Percentiles rank a stretch among this genome's conserved stretches.
Conservation (phyloP, 2,113 vertebrate genomes). For the Eulemur macaco region DNA sequence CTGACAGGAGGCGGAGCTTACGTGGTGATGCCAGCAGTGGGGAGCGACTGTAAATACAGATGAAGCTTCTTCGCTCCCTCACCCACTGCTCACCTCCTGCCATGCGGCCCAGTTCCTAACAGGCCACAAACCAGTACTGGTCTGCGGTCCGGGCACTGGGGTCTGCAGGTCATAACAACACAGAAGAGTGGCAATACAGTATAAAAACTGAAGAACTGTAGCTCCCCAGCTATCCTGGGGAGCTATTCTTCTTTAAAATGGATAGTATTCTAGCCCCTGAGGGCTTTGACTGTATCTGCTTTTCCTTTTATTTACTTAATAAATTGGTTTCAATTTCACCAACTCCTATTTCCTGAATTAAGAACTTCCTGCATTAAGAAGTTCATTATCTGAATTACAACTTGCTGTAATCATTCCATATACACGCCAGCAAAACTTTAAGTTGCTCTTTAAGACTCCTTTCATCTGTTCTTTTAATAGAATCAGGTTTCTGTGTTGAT, state of each 20-base stretch:
- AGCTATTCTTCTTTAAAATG: not conserved
- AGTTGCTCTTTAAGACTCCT: not conserved
- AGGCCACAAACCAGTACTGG: too few relatives aligned
- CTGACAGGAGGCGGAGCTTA: too few relatives aligned
- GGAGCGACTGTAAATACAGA: too few relatives aligned
- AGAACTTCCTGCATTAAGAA: constrained; percentile 14
- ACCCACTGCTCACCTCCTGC: too few relatives aligned
- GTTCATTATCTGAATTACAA: constrained; percentile 11
- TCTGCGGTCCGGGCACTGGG: too few relatives aligned
- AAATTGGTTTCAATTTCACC: constrained; percentile 15
- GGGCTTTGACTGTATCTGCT: not conserved
- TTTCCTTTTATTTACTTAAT: constrained; percentile 33
- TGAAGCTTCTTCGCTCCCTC: too few relatives aligned
- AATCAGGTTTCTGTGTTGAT: not conserved
- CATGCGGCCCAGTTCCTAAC: too few relatives aligned
- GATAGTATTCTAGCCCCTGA: not conserved
- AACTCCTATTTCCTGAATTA: constrained; percentile 36
- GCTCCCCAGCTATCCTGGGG: not conserved
- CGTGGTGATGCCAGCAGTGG: too few relatives aligned
- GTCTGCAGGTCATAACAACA: not conserved
- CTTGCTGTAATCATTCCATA: not conserved
- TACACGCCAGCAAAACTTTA: not conserved
- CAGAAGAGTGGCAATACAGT: not conserved
- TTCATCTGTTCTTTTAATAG: not conserved
- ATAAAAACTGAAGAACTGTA: not conserved